Percentiles rank a stretch among this genome's conserved stretches.
These are phyloP conservation scores for Scaptomyza graminum DNA, from an alignment of 1,140 invertebrate genomes.

Conservation along the genomic window DNA sequence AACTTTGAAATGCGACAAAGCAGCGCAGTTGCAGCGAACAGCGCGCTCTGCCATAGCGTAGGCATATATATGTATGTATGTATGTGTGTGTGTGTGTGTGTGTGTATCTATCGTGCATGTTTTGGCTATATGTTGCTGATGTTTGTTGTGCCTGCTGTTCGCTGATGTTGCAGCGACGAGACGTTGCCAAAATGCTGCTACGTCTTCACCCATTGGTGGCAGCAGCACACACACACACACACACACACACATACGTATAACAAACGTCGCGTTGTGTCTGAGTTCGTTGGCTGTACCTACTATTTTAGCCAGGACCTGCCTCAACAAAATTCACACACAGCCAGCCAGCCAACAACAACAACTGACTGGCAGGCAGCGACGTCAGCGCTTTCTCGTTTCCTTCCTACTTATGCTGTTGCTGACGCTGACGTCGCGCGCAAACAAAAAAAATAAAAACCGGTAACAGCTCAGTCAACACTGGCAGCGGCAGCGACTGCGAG, in stretches of 20 bases:
- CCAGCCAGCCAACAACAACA: slow-evolving; percentile 47
- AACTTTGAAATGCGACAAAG: slow-evolving; percentile 49
- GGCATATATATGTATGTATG: slow-evolving; percentile 6
- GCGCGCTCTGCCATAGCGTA: slow-evolving; percentile 17
- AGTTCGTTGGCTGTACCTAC: slow-evolving; percentile 84
- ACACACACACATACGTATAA: slow-evolving; percentile 20
- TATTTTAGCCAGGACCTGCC: slow-evolving; percentile 84
- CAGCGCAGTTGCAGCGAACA: slow-evolving; percentile 16
- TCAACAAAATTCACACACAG: slow-evolving; percentile 71
- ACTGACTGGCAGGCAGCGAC: neutral
- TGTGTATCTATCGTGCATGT: slow-evolving; percentile 74
- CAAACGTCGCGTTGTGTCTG: slow-evolving; percentile 48
- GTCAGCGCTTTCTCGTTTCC: slow-evolving; percentile 67
- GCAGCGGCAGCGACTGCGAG: neutral
- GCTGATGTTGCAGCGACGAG: slow-evolving; percentile 40
- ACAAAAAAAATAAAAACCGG: slow-evolving; percentile 53
- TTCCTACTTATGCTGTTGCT: slow-evolving; percentile 68
- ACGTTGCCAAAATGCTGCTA: slow-evolving; percentile 49
- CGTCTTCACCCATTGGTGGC: slow-evolving; percentile 75
- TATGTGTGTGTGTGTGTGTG: slow-evolving; percentile 26
- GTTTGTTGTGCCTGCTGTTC: slow-evolving; percentile 66
- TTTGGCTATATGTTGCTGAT: slow-evolving; percentile 76
- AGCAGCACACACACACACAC: slow-evolving; percentile 42
- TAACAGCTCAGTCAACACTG: slow-evolving; percentile 36
- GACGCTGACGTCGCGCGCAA: slow-evolving; percentile 35